Base-by-base conservation (phyloP, 2,888 invertebrate genomes). In the Hypolimnas misippus region DNA sequence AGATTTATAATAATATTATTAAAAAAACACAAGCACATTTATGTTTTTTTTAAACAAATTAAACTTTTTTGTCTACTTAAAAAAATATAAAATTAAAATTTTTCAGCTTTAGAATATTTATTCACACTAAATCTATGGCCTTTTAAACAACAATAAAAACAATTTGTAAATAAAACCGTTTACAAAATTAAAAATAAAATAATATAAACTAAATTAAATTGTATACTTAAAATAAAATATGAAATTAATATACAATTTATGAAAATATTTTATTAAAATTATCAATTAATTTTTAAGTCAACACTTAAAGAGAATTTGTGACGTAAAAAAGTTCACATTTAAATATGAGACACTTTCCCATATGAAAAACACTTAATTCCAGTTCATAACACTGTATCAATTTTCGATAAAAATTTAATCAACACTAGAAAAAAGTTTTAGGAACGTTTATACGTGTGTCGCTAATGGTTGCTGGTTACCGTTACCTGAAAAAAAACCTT, bases 361-460 rank as follows among this genome's bases (percentile, higher is more conserved):
- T 49, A 14, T 29, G 49, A 49, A 52, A 29, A 42, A 51, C 65
- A 62, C 58, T 52, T 49, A 54, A 35, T 33, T 50, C 58, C 61
- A 68, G 49, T 44, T 31, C 0, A 50, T 67, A 65, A 55, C 65
- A 67, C 60, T 65, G 58, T 62, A 53, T 62, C 35, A 29, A 25
- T 40, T 35, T 52, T 16, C n/a, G 31, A 52, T 60, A 40, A 46
- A 46, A 19, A 53, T 59, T 16, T 57, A 25, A 51, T 40, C 53
- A 49, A 62, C 35, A 68, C 61, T 66, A 50, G 62, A 65, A 67
- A 71, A 60, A 49, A 69, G 55, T 60, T 69, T 73, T 73, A 68
- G 66, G 77, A 84, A 66, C 62, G 65, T 40, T 93, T 93, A 94
- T 76, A 94, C 94, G 71, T 94, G 94, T 38, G 94, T 94, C 44